Evolutionary conservation across 2,888 invertebrate species (phyloP), one percentile per base, ranked within the genome.

Genomic region (Tridacna gigas): DNA sequence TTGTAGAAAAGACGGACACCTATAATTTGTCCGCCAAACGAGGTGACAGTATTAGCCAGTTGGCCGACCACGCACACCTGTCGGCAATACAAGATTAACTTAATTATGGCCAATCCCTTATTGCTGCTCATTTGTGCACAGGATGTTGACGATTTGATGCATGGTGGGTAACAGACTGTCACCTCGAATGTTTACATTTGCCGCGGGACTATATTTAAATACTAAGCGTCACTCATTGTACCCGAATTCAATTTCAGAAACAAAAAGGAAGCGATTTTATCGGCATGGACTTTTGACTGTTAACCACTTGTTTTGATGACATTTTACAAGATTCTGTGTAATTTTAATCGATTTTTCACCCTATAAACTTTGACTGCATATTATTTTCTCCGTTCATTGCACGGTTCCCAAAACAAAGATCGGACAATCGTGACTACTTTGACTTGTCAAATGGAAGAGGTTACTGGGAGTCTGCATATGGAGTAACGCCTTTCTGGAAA

Each of bases 91-190:
- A 65, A 77, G 82, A 84, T 86, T 84, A 82, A 80, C 77, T 80
- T 76, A 82, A 86, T 82, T 74, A 84, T 80, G 78, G 69, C 73
- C 76, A 47, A 25, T 56, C 73, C 80, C 79, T 77, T 84, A 82
- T 84, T 80, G 79, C 77, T 80, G 81, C 71, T 84, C 83, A 79
- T 82, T 84, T 78, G 78, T 82, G 84, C 86, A 82, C 82, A 74
- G 83, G 82, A 84, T 75, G 76, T 82, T 25, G 74, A 76, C 78
- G 76, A 80, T 75, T 74, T 71, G 82, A 80, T 86, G 86, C 84
- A 86, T 83, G 67, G 47, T 82, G 86, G 86, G 77, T 82, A 80
- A 79, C 84, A 84, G 86, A 84, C 80, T 86, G 86, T 82, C 86
- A 86, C 78, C 77, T 71, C 45, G 73, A 77, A 67, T 86, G 86